Percentiles rank a stretch among this genome's conserved stretches.
phyloP scores from a whole-genome alignment of 2,113 vertebrate genomes.

The Xiphias gladius region DNA sequence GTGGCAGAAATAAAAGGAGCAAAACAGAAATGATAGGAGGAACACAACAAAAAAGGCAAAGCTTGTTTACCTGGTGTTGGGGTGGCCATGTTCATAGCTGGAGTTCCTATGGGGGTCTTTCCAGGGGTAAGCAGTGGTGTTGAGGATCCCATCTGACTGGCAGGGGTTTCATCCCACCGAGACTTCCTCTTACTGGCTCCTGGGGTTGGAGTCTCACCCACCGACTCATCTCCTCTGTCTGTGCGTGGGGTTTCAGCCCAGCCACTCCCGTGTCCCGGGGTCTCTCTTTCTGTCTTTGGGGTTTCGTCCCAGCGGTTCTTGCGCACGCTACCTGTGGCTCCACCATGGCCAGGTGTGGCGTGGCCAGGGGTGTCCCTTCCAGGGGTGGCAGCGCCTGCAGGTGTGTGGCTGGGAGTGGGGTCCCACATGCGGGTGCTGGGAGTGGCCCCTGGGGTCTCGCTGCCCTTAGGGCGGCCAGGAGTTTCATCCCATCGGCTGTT shows the following conservation, averaged over 20 bases:
- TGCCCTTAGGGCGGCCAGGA: constrained; percentile 95
- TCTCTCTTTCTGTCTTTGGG: constrained; percentile 98
- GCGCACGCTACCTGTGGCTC: constrained; percentile 94
- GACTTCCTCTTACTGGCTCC: constrained; percentile 98
- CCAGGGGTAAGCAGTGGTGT: constrained; percentile 97
- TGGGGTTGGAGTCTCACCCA: constrained; percentile 97
- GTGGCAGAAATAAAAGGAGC: neutral
- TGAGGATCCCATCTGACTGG: constrained; percentile 98
- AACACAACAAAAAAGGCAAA: neutral
- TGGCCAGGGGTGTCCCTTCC: constrained; percentile 96
- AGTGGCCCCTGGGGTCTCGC: constrained; percentile 96
- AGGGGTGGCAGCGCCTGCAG: constrained; percentile 94
- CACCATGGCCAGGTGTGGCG: constrained; percentile 95
- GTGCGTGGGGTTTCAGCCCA: constrained; percentile 98
- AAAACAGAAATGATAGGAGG: neutral
- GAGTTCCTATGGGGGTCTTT: constrained; percentile 97
- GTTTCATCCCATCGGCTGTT: constrained; percentile 97
- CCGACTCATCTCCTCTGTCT: constrained; percentile 96
- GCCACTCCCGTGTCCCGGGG: constrained; percentile 96
- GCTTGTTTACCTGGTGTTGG: constrained; percentile 91
- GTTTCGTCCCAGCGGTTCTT: constrained; percentile 99
- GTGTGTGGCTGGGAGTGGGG: constrained; percentile 97
- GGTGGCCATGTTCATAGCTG: constrained; percentile 99
- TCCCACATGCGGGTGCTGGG: constrained; percentile 98
- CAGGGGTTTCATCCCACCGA: constrained; percentile 97